Base-by-base conservation (phyloP, 2,113 vertebrate species). In the Tragelaphus scriptus region DNA sequence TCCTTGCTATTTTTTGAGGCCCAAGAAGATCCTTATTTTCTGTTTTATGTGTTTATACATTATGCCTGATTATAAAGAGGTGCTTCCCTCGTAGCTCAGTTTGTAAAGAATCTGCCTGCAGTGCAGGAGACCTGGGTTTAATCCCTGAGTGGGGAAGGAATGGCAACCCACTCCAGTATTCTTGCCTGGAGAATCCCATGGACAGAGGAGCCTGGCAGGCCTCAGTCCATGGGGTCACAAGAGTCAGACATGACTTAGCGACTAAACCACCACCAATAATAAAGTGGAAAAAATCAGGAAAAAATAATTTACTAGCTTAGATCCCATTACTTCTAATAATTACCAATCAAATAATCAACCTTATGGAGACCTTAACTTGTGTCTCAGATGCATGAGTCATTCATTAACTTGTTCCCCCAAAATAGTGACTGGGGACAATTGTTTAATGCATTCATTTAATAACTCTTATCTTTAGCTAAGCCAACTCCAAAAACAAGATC, bases 241-340 rank as follows among this genome's bases (percentile, higher is more conserved):
- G n/a, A 40, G 19, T 12, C 0, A 0, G 19, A 75, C 68, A 75
- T 1, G 5, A 40, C n/a, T 75, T 23, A 71, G 19, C 0, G 0
- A 71, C 68, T 71, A 71, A 36, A 40, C n/a, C 19, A 23, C 68
- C 68, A 40, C 10, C 68, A 71, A 71, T 23, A 71, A 40, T 40
- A 71, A 23, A 40, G 9, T 40, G 68, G 65, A 25, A 44, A 75
- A 77, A 77, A 26, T 44, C 36, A 44, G 36, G 23, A 77, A 77
- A 44, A 44, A 77, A 25, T 75, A 44, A 14, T 75, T 77, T 44
- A 84, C 16, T 51, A 13, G 6, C 32, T 75, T 93, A 53, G 53
- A 92, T 81, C 14, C 36, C 26, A 40, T 32, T 26, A n/a, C 25
- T 82, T 68, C 19, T 47, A 79, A 55, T 68, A 68, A 85, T 61